These are phyloP conservation scores for Buceros bicornis DNA, from an alignment of 2,797 vertebrate genomes.

Conservation along the genomic window DNA sequence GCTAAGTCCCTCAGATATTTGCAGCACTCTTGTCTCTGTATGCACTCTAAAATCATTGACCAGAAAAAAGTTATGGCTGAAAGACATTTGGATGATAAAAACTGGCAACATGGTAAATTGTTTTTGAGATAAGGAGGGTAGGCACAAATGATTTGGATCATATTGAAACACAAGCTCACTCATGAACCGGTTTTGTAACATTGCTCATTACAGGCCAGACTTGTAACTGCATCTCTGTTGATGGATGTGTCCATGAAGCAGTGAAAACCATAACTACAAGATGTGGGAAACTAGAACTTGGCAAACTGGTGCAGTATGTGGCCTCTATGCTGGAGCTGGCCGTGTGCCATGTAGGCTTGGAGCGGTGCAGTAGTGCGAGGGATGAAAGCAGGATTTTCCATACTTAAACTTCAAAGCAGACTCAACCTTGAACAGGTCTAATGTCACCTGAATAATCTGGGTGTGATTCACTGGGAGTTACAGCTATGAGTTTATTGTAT, in stretches of 20 bases:
- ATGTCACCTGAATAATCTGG: neutral
- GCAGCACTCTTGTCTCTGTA: neutral
- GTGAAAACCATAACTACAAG: neutral
- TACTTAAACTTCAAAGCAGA: neutral
- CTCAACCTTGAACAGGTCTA: neutral
- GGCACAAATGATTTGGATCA: neutral
- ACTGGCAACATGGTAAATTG: neutral
- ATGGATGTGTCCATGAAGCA: neutral
- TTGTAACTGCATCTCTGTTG: neutral
- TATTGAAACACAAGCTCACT: neutral
- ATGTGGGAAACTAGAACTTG: neutral
- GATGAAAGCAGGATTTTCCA: neutral
- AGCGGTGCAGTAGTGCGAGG: neutral
- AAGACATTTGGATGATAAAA: neutral
- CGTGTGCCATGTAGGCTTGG: rapidly evolving
- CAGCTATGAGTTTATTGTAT: neutral
- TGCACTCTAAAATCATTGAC: neutral
- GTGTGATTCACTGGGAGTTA: neutral
- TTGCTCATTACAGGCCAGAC: neutral
- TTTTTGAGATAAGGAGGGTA: neutral
- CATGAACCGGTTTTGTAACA: neutral
- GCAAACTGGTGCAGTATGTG: neutral
- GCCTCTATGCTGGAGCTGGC: neutral
- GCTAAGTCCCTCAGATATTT: neutral
- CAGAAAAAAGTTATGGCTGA: neutral